Base-by-base conservation (phyloP, 1,140 invertebrate genomes). In the Rhagoletis pomonella region DNA sequence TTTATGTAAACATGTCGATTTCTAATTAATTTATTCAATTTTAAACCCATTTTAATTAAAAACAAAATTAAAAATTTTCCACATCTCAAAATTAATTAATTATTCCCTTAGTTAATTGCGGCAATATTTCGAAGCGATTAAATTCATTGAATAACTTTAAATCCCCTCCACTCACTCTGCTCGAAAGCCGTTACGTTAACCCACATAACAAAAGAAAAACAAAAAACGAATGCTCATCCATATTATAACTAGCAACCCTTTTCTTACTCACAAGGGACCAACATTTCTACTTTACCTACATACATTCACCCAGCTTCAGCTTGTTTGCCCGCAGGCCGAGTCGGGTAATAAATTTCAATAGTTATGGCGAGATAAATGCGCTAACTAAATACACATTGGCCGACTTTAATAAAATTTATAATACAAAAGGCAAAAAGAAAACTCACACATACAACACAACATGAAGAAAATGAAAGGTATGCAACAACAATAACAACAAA, bases 311-410 rank as follows among this genome's bases (percentile, higher is more conserved):
- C 6, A n/a, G 50, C 29, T 29, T 29, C 29, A 29, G 44, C 69
- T 55, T 81, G 44, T 81, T 55, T 55, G 47, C 47, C 67, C 9
- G 17, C 47, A 3, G 47, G 73, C 73, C 47, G 9, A 47, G 47
- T 17, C 3, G 44, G 47, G 47, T 81, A 81, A 81, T 81, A 81
- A 81, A 81, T 81, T 81, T 50, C 73, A 81, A 81, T 81, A 81
- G 73, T 81, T 55, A 81, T 55, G 47, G 73, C 73, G 73, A 81
- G 73, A 81, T 81, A 81, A 81, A 81, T 81, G 73, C 17, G 47
- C 73, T 55, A 81, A 81, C 73, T 81, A 81, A 81, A 81, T 81
- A 58, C 17, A 55, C 73, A 81, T 81, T 55, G 44, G 47, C 47
- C 47, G 47, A 58, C 73, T 55, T 81, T 55, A 81, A 81, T 55